Conservation (phyloP, 2,888 invertebrate species). For the Luperina testacea region DNA sequence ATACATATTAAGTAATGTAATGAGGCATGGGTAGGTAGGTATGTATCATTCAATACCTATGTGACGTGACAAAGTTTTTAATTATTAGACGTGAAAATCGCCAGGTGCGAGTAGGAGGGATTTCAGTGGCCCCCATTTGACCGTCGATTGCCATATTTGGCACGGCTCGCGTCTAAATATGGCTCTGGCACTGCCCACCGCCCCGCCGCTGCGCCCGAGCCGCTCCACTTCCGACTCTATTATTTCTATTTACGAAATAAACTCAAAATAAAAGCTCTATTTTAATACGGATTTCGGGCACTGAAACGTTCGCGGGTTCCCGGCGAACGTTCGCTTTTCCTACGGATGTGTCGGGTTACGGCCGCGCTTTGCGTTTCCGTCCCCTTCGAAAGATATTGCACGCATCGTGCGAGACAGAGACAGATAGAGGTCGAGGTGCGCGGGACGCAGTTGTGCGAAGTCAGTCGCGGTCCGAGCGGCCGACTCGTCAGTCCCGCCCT, state of each 20-base stretch:
- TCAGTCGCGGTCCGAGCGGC: conserved; percentile 91
- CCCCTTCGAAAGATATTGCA: conserved; percentile 74
- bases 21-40: conserved; percentile 57
- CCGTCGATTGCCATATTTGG: conserved; percentile 95
- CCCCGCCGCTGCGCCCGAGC: conserved; percentile 81
- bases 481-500: conserved; percentile 90
- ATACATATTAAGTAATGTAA: conserved; percentile 58
- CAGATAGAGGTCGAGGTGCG: conserved; percentile 86
- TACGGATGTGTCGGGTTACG: conserved; percentile 90
- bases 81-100: conserved; percentile 89
- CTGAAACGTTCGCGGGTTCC: conserved; percentile 87
- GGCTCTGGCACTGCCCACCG: conserved; percentile 93
- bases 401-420: conserved; percentile 76
- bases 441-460: conserved; percentile 86
- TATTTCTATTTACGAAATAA: conserved; percentile 90
- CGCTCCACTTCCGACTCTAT: conserved; percentile 89
- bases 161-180: conserved; percentile 95
- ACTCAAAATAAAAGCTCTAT: conserved; percentile 90
- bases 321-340: conserved; percentile 82
- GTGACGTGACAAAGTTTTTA: conserved; percentile 89
- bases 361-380: conserved; percentile 74
- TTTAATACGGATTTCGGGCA: conserved; percentile 89
- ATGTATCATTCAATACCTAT: conserved; percentile 73
- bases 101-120: conserved; percentile 92
- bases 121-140: conserved; percentile 95